A percentile compares a stretch with the other conserved stretches of the same genome.
Evolutionary conservation across 2,113 vertebrate genomes (phyloP).

Genomic region (Origma solitaria): DNA sequence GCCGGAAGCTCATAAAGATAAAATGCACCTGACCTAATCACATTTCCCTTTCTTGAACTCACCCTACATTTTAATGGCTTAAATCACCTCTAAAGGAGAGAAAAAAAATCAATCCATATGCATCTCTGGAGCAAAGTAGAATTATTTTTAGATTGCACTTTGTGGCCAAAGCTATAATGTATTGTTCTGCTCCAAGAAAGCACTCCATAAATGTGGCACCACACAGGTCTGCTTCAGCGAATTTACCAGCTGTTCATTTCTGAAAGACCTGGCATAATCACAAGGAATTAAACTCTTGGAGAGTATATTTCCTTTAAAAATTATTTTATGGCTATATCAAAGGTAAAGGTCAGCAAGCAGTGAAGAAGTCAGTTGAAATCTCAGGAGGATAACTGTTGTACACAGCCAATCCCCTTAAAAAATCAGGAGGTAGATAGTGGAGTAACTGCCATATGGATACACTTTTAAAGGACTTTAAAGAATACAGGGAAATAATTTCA

Average conservation of each 20-base stretch:
- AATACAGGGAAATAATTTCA: background rate
- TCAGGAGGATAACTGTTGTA: background rate
- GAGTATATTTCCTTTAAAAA: background rate
- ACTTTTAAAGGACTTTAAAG: background rate
- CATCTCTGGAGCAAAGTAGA: background rate
- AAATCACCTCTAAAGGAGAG: constrained; percentile 33
- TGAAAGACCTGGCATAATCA: background rate
- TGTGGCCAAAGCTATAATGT: background rate
- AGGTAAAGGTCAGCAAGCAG: background rate
- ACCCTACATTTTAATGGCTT: background rate
- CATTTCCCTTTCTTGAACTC: background rate
- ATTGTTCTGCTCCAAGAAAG: background rate
- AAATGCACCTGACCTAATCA: constrained; percentile 4
- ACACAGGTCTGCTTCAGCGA: background rate
- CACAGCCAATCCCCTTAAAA: background rate
- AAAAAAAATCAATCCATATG: constrained; percentile 39
- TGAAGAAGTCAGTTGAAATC: background rate
- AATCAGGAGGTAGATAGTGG: background rate
- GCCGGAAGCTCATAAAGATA: background rate
- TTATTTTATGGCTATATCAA: background rate
- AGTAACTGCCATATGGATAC: background rate
- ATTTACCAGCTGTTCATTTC: background rate
- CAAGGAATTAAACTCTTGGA: background rate
- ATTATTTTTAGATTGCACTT: constrained; percentile 47
- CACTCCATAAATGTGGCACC: background rate